These are phyloP conservation scores for Stenodera caucasica DNA, from an alignment of 2,888 invertebrate genomes.

Conservation along the genomic window DNA sequence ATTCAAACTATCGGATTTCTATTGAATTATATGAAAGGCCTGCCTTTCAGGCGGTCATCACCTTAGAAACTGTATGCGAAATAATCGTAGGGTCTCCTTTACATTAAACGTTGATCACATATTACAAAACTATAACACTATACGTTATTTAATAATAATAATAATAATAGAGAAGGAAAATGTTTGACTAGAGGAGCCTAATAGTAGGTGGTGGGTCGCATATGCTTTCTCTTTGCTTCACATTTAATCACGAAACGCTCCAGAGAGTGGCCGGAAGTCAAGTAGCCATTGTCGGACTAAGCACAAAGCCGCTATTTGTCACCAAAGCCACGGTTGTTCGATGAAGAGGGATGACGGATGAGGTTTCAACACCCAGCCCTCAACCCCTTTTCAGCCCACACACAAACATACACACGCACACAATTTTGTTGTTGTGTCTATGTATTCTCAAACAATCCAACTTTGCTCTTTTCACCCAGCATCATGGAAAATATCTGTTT, in stretches of 20 bases:
- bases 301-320: slow-evolving; percentile 52
- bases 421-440: too few relatives aligned
- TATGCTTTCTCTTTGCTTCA: slow-evolving; percentile 32
- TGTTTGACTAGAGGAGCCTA: not conserved
- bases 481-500: too few relatives aligned
- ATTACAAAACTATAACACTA: too few relatives aligned
- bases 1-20: not conserved
- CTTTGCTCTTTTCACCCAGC: too few relatives aligned
- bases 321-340: slow-evolving; percentile 49
- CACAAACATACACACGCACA: not conserved
- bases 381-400: slow-evolving; percentile 31
- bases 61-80: not conserved
- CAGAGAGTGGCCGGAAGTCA: slow-evolving; percentile 47
- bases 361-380: slow-evolving; percentile 38
- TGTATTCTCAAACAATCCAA: too few relatives aligned
- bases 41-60: not conserved
- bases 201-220: slow-evolving; percentile 19
- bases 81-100: not conserved
- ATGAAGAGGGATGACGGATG: slow-evolving; percentile 51
- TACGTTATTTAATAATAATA: not conserved
- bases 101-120: too few relatives aligned
- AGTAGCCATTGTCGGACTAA: slow-evolving; percentile 49
- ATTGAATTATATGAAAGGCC: not conserved
- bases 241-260: slow-evolving; percentile 44
- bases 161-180: not conserved